Evolutionary conservation across 2,888 invertebrate species (phyloP), one percentile per base, ranked within the genome.

Genomic region (Pterostichus madidus): DNA sequence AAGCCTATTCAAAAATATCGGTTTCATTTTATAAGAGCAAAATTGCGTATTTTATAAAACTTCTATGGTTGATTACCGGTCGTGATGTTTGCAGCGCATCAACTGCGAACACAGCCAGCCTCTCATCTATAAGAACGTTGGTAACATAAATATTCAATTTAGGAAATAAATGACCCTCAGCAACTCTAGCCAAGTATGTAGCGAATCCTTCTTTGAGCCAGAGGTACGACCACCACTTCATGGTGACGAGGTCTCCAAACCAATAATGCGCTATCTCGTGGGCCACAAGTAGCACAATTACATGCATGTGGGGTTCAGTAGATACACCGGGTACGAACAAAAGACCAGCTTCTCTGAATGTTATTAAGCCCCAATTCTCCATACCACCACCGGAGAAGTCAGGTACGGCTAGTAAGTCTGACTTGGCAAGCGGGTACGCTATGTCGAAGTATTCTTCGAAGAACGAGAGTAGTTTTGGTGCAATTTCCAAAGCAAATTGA

Each of bases 191-290:
- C 8, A 39, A 8, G 5, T 39, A 39, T 39, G 39, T 39, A 6
- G 95, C 95, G 87, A 95, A 95, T 0, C 95, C 95, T 88, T 95
- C 95, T 89, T 95, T 95, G 80, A 95, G 90, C 95, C 95, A 95
- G 7, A 95, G 89, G 88, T 95, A 95, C 0, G 94, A 94, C 95
- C 95, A 96, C 95, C 95, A 96, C 87, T 93, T 93, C 95, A 95
- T 95, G 32, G 95, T 96, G 0, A 96, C 95, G 87, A 95, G 90
- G 90, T 96, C 96, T 10, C 96, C 96, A 89, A 96, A 96, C 96
- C 96, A 96, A 85, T 93, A 93, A 87, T 94, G 93, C 5, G 93
- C 93, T 35, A 90, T 83, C 86, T 90, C 89, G 86, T 92, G 92
- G 3, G 89, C 88, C 49, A 89, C 88, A 15, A 94, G 93, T 86